Evolutionary conservation across 1,140 invertebrate species (phyloP).

Genomic region (Metopolophium dirhodum): DNA sequence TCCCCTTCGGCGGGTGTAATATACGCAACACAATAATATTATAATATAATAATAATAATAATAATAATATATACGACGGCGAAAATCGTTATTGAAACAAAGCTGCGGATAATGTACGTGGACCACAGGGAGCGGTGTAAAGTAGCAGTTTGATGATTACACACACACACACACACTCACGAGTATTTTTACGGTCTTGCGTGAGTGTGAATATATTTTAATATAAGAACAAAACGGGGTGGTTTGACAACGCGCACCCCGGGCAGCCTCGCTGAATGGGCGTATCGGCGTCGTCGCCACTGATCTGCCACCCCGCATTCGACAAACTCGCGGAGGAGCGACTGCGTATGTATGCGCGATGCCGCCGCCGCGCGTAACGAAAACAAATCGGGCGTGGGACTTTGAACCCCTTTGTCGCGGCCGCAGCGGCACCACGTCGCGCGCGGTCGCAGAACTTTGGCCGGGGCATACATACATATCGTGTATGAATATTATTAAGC

Average conservation of each 20-base stretch:
- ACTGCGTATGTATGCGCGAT: not conserved
- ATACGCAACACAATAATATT: not conserved
- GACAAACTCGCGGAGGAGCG: not conserved
- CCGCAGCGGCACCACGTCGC: no score
- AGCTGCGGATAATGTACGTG: conserved; percentile 20
- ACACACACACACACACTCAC: not conserved
- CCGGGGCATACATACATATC: not conserved
- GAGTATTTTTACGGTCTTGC: not conserved
- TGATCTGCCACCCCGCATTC: not conserved
- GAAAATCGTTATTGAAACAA: conserved; percentile 54
- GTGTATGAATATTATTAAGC: not conserved
- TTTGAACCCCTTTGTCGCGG: conserved; percentile 43
- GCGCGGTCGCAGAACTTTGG: not conserved
- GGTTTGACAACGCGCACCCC: not conserved
- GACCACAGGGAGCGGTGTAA: conserved; percentile 6
- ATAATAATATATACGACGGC: not conserved
- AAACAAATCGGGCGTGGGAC: conserved; percentile 41
- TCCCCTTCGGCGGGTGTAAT: not conserved
- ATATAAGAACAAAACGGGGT: conserved; percentile 52
- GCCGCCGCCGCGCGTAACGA: conserved; percentile 15
- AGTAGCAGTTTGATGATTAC: conserved; percentile 2
- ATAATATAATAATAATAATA: no score
- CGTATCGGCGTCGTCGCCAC: conserved; percentile 18
- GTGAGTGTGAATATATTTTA: conserved; percentile 47
- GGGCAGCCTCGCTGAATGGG: conserved; percentile 16